phyloP scores from a whole-genome alignment of 2,888 invertebrate species.

The Drosophila mimetica region DNA sequence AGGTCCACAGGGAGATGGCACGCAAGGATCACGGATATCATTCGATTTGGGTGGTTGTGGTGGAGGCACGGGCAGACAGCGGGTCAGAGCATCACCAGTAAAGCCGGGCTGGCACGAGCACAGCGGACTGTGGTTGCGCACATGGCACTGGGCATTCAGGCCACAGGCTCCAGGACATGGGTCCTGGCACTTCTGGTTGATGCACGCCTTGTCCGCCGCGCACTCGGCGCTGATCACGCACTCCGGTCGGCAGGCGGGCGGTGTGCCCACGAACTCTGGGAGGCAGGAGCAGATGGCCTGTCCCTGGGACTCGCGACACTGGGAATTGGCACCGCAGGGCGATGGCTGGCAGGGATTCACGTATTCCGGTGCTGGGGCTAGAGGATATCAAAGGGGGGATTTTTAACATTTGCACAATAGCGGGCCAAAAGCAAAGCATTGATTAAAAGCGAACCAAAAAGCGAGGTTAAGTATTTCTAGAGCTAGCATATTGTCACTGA shows the following conservation, averaged over 20 bases:
- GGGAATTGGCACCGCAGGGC: slow-evolving; percentile 92
- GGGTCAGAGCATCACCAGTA: slow-evolving; percentile 91
- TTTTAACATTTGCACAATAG: slow-evolving; percentile 13
- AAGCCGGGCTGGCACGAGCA: slow-evolving; percentile 90
- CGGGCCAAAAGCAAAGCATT: slow-evolving; percentile 47
- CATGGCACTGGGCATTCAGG: slow-evolving; percentile 91
- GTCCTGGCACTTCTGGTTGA: slow-evolving; percentile 90
- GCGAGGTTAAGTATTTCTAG: slow-evolving; percentile 33
- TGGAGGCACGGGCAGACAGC: slow-evolving; percentile 87
- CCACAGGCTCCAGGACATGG: slow-evolving; percentile 93
- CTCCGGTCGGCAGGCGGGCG: slow-evolving; percentile 92
- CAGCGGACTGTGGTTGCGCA: slow-evolving; percentile 92
- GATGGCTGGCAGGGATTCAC: slow-evolving; percentile 89
- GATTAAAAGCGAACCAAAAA: slow-evolving; percentile 31
- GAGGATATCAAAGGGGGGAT: slow-evolving; percentile 5
- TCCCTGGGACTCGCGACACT: slow-evolving; percentile 88
- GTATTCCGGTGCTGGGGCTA: slow-evolving; percentile 73
- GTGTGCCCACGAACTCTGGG: slow-evolving; percentile 89
- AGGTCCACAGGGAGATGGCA: slow-evolving; percentile 92
- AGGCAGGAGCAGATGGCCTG: slow-evolving; percentile 91
- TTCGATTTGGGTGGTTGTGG: slow-evolving; percentile 57
- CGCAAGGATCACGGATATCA: slow-evolving; percentile 87
- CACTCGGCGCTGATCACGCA: slow-evolving; percentile 93
- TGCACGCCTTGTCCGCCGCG: slow-evolving; percentile 89
- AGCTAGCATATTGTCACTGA: slow-evolving; percentile 51